Percentiles rank a stretch among this genome's conserved stretches.
phyloP scores from a whole-genome alignment of 2,888 invertebrate species.

The Hetaerina titia region DNA sequence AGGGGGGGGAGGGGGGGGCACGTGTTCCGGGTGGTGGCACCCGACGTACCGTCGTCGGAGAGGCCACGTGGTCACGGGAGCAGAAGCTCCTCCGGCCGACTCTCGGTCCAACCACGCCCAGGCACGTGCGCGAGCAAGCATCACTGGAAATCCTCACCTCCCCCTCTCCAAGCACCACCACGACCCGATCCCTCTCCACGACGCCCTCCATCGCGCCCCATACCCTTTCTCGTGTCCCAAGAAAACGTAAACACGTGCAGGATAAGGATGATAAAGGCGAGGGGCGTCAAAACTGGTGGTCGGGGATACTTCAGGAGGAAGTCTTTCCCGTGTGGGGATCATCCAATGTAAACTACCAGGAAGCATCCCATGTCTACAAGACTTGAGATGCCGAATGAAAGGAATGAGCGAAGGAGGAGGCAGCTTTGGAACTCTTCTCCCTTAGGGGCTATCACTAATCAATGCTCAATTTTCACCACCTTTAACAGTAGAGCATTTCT shows the following conservation, averaged over 20 bases:
- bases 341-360: too few species aligned
- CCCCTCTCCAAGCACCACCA: not conserved
- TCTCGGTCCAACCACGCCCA: not conserved
- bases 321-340: not conserved
- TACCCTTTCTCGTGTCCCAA: not conserved
- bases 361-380: too few species aligned
- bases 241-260: not conserved
- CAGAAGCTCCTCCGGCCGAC: not conserved
- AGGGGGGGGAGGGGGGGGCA: not conserved
- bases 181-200: not conserved
- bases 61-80: slow-evolving; percentile 15
- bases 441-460: not conserved
- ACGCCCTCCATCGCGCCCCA: not conserved
- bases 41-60: not conserved
- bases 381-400: not conserved
- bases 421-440: not conserved
- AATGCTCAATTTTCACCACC: too few species aligned
- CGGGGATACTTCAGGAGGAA: not conserved
- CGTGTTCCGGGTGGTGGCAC: not conserved
- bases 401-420: not conserved
- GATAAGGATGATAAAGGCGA: not conserved
- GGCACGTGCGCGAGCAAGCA: not conserved
- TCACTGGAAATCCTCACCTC: not conserved
- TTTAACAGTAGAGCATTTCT: too few species aligned
- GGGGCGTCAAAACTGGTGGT: not conserved